These are phyloP conservation scores for Limnothrissa miodon DNA, from an alignment of 2,113 vertebrate genomes.

Conservation along the genomic window DNA sequence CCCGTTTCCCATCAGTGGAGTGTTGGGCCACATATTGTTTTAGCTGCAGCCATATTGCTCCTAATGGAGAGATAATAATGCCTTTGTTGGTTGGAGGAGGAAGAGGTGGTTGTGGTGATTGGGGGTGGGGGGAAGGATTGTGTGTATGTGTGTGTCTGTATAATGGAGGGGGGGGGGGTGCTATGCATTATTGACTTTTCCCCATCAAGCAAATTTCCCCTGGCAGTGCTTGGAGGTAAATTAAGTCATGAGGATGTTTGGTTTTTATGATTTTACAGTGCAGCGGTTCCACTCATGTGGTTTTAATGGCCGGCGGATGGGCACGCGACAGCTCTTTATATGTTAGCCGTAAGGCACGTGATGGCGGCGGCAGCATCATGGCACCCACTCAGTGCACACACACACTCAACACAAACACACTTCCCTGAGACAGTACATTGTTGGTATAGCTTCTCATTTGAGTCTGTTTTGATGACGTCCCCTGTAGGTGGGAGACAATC, in stretches of 20 bases:
- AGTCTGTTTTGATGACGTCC: neutral
- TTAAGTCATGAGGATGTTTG: slow-evolving; percentile 63
- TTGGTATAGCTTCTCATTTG: neutral
- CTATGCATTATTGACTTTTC: slow-evolving; percentile 72
- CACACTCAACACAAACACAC: neutral
- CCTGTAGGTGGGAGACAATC: neutral
- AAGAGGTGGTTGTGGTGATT: neutral
- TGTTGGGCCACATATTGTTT: slow-evolving; percentile 59
- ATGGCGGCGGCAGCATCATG: neutral
- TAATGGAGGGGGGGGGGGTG: slow-evolving; percentile 52
- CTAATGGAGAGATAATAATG: slow-evolving; percentile 69
- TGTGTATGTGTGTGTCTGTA: slow-evolving; percentile 5
- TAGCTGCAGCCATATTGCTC: slow-evolving; percentile 70
- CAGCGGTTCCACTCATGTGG: slow-evolving; percentile 40
- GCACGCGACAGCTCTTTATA: slow-evolving; percentile 3
- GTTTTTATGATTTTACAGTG: slow-evolving; percentile 39
- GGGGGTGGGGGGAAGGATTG: no score
- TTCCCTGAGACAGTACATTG: neutral
- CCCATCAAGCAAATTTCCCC: slow-evolving; percentile 74
- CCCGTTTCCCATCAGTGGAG: slow-evolving; percentile 38
- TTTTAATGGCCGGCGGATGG: slow-evolving; percentile 35
- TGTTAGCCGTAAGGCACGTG: neutral
- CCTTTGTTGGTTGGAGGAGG: slow-evolving; percentile 64
- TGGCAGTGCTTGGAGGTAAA: slow-evolving; percentile 69
- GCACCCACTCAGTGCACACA: neutral